Conservation (phyloP, 2,888 invertebrate species). For the Lysandra coridon region DNA sequence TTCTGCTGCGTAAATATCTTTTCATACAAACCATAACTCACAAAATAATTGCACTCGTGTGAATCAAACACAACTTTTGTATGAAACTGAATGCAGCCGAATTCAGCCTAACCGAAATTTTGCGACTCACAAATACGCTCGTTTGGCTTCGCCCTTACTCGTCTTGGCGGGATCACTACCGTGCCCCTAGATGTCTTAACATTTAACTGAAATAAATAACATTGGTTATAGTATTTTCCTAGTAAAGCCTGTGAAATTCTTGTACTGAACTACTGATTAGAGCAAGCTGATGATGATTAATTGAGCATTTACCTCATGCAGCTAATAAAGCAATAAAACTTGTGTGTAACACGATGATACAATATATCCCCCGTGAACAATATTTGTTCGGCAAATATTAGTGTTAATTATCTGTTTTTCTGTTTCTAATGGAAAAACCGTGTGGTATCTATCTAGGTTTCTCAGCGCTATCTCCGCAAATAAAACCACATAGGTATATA, state of each 20-base stretch:
- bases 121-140: too few species aligned
- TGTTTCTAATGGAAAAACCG: constrained; percentile 66
- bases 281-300: constrained; percentile 1
- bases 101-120: too few species aligned
- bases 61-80: too few species aligned
- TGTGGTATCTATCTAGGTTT: constrained; percentile 36
- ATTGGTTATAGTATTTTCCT: too few species aligned
- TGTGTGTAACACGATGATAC: neutral
- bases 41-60: too few species aligned
- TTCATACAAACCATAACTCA: too few species aligned
- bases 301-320: neutral
- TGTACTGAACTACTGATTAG: neutral
- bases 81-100: too few species aligned
- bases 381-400: constrained; percentile 26
- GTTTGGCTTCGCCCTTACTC: too few species aligned
- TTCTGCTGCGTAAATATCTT: too few species aligned
- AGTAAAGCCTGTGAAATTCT: neutral
- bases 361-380: constrained; percentile 38
- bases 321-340: neutral
- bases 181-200: too few species aligned
- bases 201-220: too few species aligned
- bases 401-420: constrained; percentile 53
- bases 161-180: too few species aligned
- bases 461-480: constrained; percentile 25
- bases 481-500: constrained; percentile 7